A percentile compares a stretch with the other conserved stretches of the same genome.
Conservation (phyloP, 1,140 invertebrate genomes). For the Procambarus clarkii region DNA sequence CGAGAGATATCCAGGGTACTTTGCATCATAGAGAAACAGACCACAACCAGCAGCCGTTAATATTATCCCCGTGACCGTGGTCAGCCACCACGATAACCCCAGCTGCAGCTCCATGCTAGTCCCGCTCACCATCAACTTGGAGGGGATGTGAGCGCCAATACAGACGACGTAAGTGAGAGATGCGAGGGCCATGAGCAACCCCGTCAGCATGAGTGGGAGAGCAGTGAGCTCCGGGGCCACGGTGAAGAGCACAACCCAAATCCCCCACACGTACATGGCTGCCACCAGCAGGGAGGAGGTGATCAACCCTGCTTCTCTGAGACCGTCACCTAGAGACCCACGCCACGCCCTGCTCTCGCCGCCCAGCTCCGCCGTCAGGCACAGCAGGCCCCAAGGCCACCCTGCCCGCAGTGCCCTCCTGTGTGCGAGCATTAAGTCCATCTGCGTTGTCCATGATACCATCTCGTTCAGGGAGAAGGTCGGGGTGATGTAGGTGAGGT, state of each 20-base stretch:
- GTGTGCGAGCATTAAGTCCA: slow-evolving; percentile 6
- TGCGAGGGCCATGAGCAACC: neutral
- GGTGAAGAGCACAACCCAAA: slow-evolving; percentile 41
- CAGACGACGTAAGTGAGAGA: slow-evolving; percentile 15
- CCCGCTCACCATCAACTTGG: slow-evolving; percentile 2
- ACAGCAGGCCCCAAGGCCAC: slow-evolving; percentile 42
- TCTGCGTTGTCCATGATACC: slow-evolving; percentile 7
- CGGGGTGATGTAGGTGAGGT: slow-evolving; percentile 33
- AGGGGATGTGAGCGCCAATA: neutral
- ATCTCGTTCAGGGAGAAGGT: slow-evolving; percentile 25
- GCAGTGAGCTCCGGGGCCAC: slow-evolving; percentile 11
- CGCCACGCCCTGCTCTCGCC: slow-evolving; percentile 31
- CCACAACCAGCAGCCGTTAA: slow-evolving; percentile 11
- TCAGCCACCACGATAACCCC: slow-evolving; percentile 33
- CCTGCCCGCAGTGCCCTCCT: slow-evolving; percentile 3
- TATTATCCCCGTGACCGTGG: neutral
- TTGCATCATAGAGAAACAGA: slow-evolving; percentile 21
- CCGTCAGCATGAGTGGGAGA: slow-evolving; percentile 19
- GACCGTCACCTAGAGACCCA: slow-evolving; percentile 21
- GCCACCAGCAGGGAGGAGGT: neutral
- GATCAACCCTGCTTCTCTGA: slow-evolving; percentile 1
- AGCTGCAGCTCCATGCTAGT: slow-evolving; percentile 1
- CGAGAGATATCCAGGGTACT: slow-evolving; percentile 9
- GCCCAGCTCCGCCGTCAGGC: slow-evolving; percentile 31
- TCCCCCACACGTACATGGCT: slow-evolving; percentile 27